These are phyloP conservation scores for Lycocorax pyrrhopterus DNA, from an alignment of 2,113 vertebrate genomes.

Conservation along the genomic window DNA sequence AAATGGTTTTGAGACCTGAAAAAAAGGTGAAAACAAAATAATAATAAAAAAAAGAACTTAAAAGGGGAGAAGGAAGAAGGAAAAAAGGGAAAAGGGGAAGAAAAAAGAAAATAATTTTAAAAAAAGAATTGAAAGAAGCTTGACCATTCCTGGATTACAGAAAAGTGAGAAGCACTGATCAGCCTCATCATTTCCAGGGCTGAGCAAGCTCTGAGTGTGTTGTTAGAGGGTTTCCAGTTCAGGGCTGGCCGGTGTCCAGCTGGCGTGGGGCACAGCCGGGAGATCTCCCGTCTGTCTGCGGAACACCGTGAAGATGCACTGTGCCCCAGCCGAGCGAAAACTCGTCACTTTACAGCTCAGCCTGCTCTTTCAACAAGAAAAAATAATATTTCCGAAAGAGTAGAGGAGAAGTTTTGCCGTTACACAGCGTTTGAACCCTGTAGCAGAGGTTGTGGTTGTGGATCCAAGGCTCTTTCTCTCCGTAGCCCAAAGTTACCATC, in stretches of 20 bases:
- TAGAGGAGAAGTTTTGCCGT: not conserved
- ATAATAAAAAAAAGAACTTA: rapidly evolving
- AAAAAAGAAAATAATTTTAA: not conserved
- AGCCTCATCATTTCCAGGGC: not conserved
- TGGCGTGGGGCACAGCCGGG: rapidly evolving
- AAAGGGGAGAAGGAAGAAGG: rapidly evolving
- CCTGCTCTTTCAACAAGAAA: not conserved
- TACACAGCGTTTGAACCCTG: not conserved
- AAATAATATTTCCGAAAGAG: not conserved
- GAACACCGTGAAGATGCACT: rapidly evolving
- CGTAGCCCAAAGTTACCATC: not conserved
- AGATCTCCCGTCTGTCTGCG: rapidly evolving
- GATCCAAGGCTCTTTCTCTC: not conserved
- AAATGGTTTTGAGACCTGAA: not conserved
- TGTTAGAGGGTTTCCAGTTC: not conserved
- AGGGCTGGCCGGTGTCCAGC: not conserved
- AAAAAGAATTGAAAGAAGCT: not conserved
- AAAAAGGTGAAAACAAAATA: not conserved
- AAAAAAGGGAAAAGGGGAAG: rapidly evolving
- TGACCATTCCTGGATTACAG: not conserved
- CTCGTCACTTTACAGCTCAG: not conserved
- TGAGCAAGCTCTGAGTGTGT: not conserved
- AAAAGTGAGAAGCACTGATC: not conserved
- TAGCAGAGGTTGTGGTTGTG: not conserved
- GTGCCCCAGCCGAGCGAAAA: rapidly evolving